Evolutionary conservation across 2,113 vertebrate genomes (phyloP).

Genomic region (Puma concolor): DNA sequence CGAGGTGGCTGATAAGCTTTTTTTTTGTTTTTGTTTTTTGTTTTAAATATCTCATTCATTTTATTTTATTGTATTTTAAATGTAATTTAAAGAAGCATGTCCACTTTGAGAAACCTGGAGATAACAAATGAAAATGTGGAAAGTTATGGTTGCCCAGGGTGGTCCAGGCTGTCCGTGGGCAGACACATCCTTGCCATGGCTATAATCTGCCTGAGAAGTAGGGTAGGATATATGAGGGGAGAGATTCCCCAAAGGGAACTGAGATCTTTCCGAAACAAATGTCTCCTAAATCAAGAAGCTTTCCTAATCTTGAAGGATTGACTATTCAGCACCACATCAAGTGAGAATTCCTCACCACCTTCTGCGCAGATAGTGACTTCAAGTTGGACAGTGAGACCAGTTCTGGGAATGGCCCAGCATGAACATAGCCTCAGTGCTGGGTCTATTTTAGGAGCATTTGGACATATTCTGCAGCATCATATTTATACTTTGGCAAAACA

Average conservation of each 20-base stretch:
- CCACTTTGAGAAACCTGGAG: slow-evolving; percentile 3
- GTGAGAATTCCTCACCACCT: slow-evolving; percentile 68
- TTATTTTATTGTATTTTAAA: no score
- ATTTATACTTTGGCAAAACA: slow-evolving; percentile 70
- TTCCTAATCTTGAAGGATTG: slow-evolving; percentile 70
- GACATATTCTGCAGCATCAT: slow-evolving; percentile 62
- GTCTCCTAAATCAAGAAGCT: slow-evolving; percentile 71
- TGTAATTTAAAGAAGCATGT: background rate
- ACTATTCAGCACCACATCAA: slow-evolving; percentile 59
- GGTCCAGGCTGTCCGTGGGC: background rate
- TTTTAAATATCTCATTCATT: no score
- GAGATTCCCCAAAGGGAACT: background rate
- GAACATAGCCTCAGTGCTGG: slow-evolving; percentile 41
- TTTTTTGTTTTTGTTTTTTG: no score
- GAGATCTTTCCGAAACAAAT: slow-evolving; percentile 72
- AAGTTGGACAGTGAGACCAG: slow-evolving; percentile 36
- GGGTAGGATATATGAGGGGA: no score
- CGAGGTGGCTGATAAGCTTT: background rate
- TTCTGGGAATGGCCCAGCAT: slow-evolving; percentile 52
- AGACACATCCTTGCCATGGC: background rate
- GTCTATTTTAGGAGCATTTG: slow-evolving; percentile 71
- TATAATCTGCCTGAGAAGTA: background rate
- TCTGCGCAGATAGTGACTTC: slow-evolving; percentile 42
- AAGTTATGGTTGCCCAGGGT: background rate
- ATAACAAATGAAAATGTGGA: background rate